Evolutionary conservation across 2,113 vertebrate species (phyloP).

Genomic region (Cavia aperea): DNA sequence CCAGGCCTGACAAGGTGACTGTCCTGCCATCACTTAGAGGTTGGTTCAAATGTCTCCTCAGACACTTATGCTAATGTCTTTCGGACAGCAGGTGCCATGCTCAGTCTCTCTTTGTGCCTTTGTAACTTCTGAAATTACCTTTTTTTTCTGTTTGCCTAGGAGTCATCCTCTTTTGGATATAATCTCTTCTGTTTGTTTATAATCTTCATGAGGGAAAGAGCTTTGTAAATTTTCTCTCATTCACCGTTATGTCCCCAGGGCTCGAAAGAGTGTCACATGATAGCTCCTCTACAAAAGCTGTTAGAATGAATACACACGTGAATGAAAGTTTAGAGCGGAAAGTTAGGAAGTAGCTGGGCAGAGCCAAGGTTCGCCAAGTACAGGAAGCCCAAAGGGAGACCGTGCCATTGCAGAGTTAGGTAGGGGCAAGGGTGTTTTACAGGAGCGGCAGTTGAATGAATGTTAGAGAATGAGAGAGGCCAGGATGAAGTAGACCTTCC

Average conservation of each 20-base stretch:
- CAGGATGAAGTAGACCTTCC: neutral
- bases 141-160: neutral
- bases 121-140: neutral
- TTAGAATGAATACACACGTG: neutral
- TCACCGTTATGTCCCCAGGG: neutral
- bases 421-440: rapidly evolving
- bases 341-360: neutral
- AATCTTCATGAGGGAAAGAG: neutral
- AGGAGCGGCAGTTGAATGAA: neutral
- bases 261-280: neutral
- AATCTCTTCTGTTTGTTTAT: neutral
- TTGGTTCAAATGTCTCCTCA: neutral
- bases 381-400: neutral
- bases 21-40: neutral
- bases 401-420: neutral
- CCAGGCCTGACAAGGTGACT: neutral
- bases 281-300: neutral
- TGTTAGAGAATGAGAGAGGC: neutral
- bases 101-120: neutral
- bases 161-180: neutral
- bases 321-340: neutral
- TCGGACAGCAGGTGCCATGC: neutral
- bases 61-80: neutral
- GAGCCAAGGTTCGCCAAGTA: neutral
- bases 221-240: neutral